These are phyloP conservation scores for Corythoichthys intestinalis DNA, from an alignment of 2,113 vertebrate species.

Conservation along the genomic window DNA sequence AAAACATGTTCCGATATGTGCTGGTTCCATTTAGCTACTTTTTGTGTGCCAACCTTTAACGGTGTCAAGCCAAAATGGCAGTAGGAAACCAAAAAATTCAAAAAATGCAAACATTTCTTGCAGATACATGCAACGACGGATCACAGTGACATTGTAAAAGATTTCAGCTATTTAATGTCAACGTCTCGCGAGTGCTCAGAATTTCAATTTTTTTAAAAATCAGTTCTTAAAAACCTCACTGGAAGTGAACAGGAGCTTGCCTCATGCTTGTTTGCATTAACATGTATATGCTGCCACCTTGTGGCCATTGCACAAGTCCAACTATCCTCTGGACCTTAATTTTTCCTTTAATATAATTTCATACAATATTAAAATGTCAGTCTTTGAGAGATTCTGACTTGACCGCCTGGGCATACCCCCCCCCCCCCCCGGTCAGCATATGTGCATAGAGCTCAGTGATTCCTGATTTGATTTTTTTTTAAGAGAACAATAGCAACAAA, in stretches of 20 bases:
- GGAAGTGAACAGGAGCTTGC: background rate
- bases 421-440: slow-evolving; percentile 46
- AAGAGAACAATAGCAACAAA: slow-evolving; percentile 54
- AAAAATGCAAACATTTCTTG: slow-evolving; percentile 39
- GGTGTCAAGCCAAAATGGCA: slow-evolving; percentile 25
- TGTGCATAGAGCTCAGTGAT: slow-evolving; percentile 68
- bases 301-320: slow-evolving; percentile 37
- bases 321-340: no score
- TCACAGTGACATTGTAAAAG: slow-evolving; percentile 70
- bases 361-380: slow-evolving; percentile 40
- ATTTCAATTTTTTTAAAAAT: slow-evolving; percentile 14
- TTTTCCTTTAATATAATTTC: slow-evolving; percentile 12
- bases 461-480: slow-evolving; percentile 62
- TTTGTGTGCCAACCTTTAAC: slow-evolving; percentile 26
- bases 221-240: slow-evolving; percentile 22
- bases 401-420: slow-evolving; percentile 37
- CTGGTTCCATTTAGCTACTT: slow-evolving; percentile 5
- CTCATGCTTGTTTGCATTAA: background rate
- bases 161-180: slow-evolving; percentile 25
- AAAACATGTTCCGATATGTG: slow-evolving; percentile 32
- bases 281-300: slow-evolving; percentile 40
- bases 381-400: slow-evolving; percentile 48
- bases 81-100: slow-evolving; percentile 24
- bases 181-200: slow-evolving; percentile 24
- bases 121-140: slow-evolving; percentile 67